Base-by-base conservation (phyloP, 2,888 invertebrate genomes). In the Plusia festucae region DNA sequence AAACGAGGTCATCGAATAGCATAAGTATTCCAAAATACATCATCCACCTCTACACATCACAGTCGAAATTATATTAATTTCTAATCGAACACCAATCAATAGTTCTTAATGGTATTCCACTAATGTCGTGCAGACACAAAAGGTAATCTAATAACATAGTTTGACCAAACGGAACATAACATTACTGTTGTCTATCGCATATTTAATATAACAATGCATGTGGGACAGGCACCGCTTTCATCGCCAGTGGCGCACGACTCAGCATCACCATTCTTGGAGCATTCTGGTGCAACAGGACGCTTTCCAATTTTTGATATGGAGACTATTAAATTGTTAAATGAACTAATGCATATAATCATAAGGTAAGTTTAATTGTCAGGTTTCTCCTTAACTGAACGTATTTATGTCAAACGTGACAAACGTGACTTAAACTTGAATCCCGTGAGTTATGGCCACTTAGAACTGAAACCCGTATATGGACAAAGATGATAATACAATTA, bases 141-240 rank as follows among this genome's bases (percentile, higher is more conserved):
- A 77, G 84, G 86, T 76, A 73, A 69, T 73, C 81, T 82, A 83
- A 82, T 82, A 83, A 82, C 81, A 83, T 77, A 78, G 79, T 83
- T 81, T 78, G 79, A 75, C 85, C 81, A 84, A 82, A 85, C 64
- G 60, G 44, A 76, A 80, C 62, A 70, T 65, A 78, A 79, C 55
- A 79, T 79, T 81, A 82, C 72, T 74, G 71, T 62, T 62, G 67
- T 73, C 70, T 77, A 77, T 79, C 71, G 82, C 81, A 84, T 84
- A 85, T 81, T 74, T 73, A 80, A 69, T 80, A 73, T 57, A 78
- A 87, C 85, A 86, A 87, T 83, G 81, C 85, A 87, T 85, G 79
- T 82, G 82, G 87, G 83, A 82, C 86, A 82, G 72, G 81, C 81
- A 76, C 67, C 83, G 80, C 87, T 87, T 87, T 87, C 87, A 81